Conservation (phyloP, 2,888 invertebrate genomes). For the Odontothrips loti region DNA sequence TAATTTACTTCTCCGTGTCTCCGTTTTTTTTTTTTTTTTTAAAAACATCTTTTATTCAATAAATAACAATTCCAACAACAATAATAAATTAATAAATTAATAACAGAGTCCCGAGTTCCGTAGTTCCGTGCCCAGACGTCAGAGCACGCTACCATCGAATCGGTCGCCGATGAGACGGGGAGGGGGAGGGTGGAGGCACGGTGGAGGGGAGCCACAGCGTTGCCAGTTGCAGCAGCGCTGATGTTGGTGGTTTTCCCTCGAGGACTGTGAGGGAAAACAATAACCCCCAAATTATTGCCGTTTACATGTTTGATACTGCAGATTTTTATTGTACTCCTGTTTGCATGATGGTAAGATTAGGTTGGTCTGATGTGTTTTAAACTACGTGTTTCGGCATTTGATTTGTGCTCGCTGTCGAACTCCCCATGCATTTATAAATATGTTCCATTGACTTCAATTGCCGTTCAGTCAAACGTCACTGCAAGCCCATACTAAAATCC, state of each 20-base stretch:
- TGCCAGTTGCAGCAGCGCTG: too few relatives aligned
- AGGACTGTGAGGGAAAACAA: not conserved
- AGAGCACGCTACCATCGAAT: too few relatives aligned
- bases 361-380: too few relatives aligned
- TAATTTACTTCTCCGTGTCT: too few relatives aligned
- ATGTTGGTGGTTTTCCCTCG: too few relatives aligned
- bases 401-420: not conserved
- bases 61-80: not conserved
- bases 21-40: too few relatives aligned
- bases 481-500: not conserved
- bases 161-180: too few relatives aligned
- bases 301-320: not conserved
- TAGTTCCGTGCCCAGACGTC: too few relatives aligned
- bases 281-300: not conserved
- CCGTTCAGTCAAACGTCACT: not conserved
- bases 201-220: too few relatives aligned
- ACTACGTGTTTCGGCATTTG: not conserved
- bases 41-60: too few relatives aligned
- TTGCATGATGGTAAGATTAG: constrained; percentile 4
- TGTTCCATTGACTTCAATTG: not conserved
- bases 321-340: not conserved
- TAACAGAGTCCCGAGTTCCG: not conserved
- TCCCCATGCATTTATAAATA: not conserved
- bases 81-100: not conserved
- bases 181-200: too few relatives aligned